Evolutionary conservation across 2,888 invertebrate genomes (phyloP).

Genomic region (Scaptomyza flava): DNA sequence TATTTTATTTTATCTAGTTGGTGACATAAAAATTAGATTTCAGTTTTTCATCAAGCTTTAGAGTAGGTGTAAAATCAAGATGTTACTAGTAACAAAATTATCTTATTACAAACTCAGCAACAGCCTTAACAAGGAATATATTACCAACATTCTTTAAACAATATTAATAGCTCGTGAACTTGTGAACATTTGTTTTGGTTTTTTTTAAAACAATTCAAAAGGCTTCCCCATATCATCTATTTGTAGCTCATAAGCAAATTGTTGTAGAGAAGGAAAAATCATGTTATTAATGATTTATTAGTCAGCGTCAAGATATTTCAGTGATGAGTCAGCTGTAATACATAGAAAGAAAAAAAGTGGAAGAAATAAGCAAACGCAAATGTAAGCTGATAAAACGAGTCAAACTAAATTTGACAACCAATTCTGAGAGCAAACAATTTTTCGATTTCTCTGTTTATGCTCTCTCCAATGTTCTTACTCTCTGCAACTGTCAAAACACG

Average conservation of each 20-base stretch:
- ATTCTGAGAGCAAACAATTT: neutral
- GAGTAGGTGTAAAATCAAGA: neutral
- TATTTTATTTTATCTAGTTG: no score
- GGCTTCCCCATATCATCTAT: conserved; percentile 18
- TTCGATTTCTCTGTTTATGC: neutral
- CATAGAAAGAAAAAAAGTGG: conserved; percentile 25
- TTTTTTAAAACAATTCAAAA: conserved; percentile 17
- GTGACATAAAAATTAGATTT: no score
- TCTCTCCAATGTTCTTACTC: conserved; percentile 5
- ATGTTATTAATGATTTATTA: conserved; percentile 36
- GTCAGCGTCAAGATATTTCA: conserved; percentile 17
- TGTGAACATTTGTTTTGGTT: conserved; percentile 46
- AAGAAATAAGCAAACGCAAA: conserved; percentile 24
- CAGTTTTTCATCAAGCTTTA: neutral
- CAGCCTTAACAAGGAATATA: neutral
- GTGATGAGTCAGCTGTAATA: conserved; percentile 60
- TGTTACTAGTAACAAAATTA: neutral
- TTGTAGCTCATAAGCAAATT: conserved; percentile 47
- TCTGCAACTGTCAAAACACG: conserved; percentile 45
- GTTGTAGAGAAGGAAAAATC: conserved; percentile 26
- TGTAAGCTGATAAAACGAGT: conserved; percentile 32
- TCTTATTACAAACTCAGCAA: neutral
- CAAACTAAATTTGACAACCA: conserved; percentile 46
- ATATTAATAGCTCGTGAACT: conserved; percentile 39
- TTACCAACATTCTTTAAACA: neutral